Evolutionary conservation across 2,888 invertebrate genomes (phyloP).

Genomic region (Ligdia adustata): DNA sequence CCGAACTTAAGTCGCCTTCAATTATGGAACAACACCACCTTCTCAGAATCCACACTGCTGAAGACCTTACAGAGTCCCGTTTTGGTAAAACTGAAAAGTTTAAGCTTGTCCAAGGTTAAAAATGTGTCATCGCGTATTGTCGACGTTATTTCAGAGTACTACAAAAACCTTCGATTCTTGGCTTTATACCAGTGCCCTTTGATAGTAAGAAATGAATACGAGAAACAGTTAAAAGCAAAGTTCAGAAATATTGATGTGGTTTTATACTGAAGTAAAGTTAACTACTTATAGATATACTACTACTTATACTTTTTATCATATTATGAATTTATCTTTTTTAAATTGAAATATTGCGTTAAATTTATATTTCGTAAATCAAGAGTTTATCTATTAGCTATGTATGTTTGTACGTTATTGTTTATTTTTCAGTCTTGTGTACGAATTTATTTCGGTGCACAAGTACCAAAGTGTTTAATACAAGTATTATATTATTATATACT

Average conservation of each 20-base stretch:
- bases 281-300: no score
- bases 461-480: no score
- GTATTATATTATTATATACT: no score
- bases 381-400: no score
- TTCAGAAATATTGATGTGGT: constrained; percentile 75
- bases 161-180: constrained; percentile 68
- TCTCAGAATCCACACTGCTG: constrained; percentile 61
- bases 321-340: no score
- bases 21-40: constrained; percentile 73
- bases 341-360: no score
- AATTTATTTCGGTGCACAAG: no score
- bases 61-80: constrained; percentile 57
- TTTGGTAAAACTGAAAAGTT: constrained; percentile 58
- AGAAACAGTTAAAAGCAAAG: constrained; percentile 70
- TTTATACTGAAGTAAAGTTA: constrained; percentile 55
- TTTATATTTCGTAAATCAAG: no score
- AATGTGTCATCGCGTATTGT: constrained; percentile 69
- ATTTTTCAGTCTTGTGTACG: no score
- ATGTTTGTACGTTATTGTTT: no score
- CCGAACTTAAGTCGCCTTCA: constrained; percentile 61
- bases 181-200: constrained; percentile 74
- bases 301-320: no score
- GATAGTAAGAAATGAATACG: constrained; percentile 69
- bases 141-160: constrained; percentile 70
- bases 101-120: constrained; percentile 70